A percentile compares a stretch with the other conserved stretches of the same genome.
phyloP scores from a whole-genome alignment of 2,888 invertebrate species.

The Portevinia maculata region DNA sequence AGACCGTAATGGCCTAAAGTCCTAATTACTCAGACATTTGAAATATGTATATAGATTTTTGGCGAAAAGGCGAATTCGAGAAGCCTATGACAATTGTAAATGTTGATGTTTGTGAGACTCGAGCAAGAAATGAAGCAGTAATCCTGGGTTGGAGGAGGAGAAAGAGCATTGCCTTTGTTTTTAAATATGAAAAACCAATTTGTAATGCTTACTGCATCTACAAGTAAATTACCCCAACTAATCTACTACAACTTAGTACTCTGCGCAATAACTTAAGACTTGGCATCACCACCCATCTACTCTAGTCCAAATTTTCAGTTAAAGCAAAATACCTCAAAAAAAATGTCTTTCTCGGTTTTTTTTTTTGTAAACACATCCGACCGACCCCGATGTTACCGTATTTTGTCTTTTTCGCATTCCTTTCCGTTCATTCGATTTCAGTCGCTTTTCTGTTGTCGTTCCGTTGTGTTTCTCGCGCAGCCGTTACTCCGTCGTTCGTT shows the following conservation, averaged over 20 bases:
- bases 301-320: slow-evolving; percentile 82
- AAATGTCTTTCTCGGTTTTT: slow-evolving; percentile 39
- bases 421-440: slow-evolving; percentile 64
- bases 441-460: slow-evolving; percentile 77
- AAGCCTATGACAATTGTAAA: too few relatives aligned
- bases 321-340: slow-evolving; percentile 65
- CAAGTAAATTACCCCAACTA: not conserved
- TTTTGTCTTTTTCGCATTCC: slow-evolving; percentile 64
- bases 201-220: too few relatives aligned
- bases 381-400: slow-evolving; percentile 58
- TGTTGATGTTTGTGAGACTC: too few relatives aligned
- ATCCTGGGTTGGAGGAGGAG: too few relatives aligned
- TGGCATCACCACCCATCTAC: slow-evolving; percentile 83
- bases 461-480: slow-evolving; percentile 72
- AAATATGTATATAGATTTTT: too few relatives aligned
- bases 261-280: slow-evolving; percentile 78
- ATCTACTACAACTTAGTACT: slow-evolving; percentile 32
- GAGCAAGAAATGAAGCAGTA: too few relatives aligned
- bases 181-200: too few relatives aligned
- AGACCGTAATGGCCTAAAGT: too few relatives aligned
- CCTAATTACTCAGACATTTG: too few relatives aligned
- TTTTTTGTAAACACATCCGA: slow-evolving; percentile 58
- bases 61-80: too few relatives aligned
- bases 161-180: too few relatives aligned
- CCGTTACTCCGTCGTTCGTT: slow-evolving; percentile 56